Base-by-base conservation (phyloP, 2,113 vertebrate species). In the Oriolus oriolus region DNA sequence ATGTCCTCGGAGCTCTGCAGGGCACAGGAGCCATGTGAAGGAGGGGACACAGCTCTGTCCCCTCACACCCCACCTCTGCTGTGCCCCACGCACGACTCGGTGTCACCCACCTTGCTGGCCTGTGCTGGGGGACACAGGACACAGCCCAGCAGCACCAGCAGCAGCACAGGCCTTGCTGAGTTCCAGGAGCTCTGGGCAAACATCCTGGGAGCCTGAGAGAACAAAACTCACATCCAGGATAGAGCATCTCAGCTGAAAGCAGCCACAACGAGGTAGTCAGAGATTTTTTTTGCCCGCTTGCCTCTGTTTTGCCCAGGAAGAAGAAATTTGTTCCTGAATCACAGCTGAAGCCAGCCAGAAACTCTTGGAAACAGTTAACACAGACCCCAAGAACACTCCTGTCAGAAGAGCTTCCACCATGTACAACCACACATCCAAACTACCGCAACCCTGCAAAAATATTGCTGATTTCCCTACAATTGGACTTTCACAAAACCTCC, bases 1-100 rank as follows among this genome's bases (percentile, higher is more conserved):
- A 99, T 98, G 93, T 99, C 99, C 97, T 99, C 99, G 2, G 98
- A 99, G 93, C 96, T 99, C 99, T 99, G 97, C 11, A 87, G 95
- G 78, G 39, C 81, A 90, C 31, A 90, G 84, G 56, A 84, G 63
- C 47, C 18, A 15, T 2, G 30, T 84, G 35, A 90, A 53, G 54
- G 47, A 68, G 15, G 21, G 47, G 13, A 76, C 41, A 42, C 27
- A n/a, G 22, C 21, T 49, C 53, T 71, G 73, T 50, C 56, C 63
- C 53, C 71, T 71, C 49, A 14, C 41, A 37, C 14, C 28, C 31
- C 22, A 3, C 23, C 53, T 70, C 74, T 33, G 41, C 56, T 60
- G 59, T 28, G 14, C 39, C 15, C 39, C 24, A n/a, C 21, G 4
- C 39, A 31, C 0, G 0, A 52, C 10, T 61, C 7, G 2, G 24